Evolutionary conservation across 2,113 vertebrate species (phyloP).

Genomic region (Hippocampus abdominalis): DNA sequence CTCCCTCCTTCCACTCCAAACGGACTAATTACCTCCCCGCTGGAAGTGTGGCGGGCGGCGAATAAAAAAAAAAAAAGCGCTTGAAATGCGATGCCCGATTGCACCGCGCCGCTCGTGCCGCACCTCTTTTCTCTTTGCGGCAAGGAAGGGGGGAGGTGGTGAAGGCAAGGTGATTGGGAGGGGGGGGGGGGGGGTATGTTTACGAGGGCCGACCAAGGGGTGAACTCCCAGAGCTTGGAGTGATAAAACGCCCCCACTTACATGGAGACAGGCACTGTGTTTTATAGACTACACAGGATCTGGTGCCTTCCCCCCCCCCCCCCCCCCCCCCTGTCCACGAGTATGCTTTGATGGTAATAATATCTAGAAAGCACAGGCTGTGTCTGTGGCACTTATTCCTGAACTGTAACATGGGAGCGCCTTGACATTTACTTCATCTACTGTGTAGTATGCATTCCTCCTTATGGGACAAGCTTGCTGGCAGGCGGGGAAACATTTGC

Average conservation of each 20-base stretch:
- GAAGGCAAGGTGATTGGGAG: slow-evolving; percentile 2
- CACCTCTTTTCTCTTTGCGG: slow-evolving; percentile 25
- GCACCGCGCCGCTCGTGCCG: slow-evolving; percentile 44
- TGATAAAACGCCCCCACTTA: slow-evolving; percentile 53
- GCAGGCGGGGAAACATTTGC: slow-evolving; percentile 16
- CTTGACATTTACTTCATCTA: slow-evolving; percentile 9
- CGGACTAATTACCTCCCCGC: slow-evolving; percentile 72
- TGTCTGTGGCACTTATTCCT: slow-evolving; percentile 9
- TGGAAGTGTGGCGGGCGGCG: slow-evolving; percentile 58
- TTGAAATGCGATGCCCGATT: slow-evolving; percentile 68
- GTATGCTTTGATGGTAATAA: slow-evolving; percentile 24
- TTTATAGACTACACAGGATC: slow-evolving; percentile 38
- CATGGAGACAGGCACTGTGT: slow-evolving; percentile 37
- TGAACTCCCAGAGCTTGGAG: slow-evolving; percentile 54
- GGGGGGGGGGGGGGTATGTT: slow-evolving; percentile 37
- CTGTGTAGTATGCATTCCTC: slow-evolving; percentile 8
- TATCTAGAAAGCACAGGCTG: slow-evolving; percentile 32
- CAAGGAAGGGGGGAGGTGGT: neutral
- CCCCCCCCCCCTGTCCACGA: slow-evolving; percentile 1
- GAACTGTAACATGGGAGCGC: slow-evolving; percentile 17
- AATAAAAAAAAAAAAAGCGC: slow-evolving; percentile 67
- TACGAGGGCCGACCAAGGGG: slow-evolving; percentile 41
- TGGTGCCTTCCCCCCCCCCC: too few species aligned
- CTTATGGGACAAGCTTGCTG: slow-evolving; percentile 28
- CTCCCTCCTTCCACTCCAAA: neutral